Evolutionary conservation across 2,113 vertebrate genomes (phyloP).

Genomic region (Pygathrix nemaeus): DNA sequence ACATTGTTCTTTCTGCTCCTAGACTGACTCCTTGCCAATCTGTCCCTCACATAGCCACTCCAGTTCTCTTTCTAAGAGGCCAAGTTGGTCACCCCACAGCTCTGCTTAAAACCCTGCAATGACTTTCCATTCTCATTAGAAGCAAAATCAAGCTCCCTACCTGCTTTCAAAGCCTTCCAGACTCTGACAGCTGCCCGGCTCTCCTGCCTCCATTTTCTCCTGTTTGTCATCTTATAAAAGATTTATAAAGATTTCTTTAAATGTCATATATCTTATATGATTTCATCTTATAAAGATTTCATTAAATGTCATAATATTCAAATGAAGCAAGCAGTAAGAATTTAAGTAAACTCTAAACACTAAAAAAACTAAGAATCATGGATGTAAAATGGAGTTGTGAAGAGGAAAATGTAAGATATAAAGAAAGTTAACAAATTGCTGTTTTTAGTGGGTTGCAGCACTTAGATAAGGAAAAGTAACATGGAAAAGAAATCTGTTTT

Average conservation of each 20-base stretch:
- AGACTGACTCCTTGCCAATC: not conserved
- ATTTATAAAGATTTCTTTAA: no score
- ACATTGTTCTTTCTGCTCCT: not conserved
- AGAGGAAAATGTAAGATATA: not conserved
- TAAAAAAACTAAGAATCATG: not conserved
- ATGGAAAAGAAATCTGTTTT: not conserved
- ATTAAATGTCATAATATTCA: not conserved
- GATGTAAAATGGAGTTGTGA: not conserved
- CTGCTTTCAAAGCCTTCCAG: not conserved
- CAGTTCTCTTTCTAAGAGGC: not conserved
- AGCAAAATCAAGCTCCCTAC: not conserved
- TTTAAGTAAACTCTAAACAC: not conserved
- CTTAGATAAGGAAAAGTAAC: not conserved
- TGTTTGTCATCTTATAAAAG: not conserved
- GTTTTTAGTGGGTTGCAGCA: not conserved
- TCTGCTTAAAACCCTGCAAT: not conserved
- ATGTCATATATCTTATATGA: no score
- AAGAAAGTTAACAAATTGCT: not conserved
- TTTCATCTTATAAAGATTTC: not conserved
- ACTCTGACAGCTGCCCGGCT: not conserved
- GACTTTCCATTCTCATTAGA: not conserved
- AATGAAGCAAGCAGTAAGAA: constrained; percentile 3
- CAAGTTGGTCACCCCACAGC: not conserved
- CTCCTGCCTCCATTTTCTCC: not conserved
- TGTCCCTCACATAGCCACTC: not conserved